A percentile compares a stretch with the other conserved stretches of the same genome.
These are phyloP conservation scores for Ennomos fuscantarius DNA, from an alignment of 2,888 invertebrate species.

Conservation along the genomic window DNA sequence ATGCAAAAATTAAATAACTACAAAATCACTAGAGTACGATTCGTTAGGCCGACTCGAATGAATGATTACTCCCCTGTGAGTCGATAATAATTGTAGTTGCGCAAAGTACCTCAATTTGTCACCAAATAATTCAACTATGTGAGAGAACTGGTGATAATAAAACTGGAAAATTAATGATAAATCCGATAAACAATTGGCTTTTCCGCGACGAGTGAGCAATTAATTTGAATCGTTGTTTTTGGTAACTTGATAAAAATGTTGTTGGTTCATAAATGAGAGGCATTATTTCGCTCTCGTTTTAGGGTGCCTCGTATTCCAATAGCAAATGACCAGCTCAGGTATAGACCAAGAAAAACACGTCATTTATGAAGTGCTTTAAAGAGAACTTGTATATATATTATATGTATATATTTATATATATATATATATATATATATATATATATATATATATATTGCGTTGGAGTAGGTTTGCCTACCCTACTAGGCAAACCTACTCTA, in stretches of 20 bases:
- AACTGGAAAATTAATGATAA: slow-evolving; percentile 4
- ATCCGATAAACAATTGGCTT: slow-evolving; percentile 5
- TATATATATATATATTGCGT: too few relatives aligned
- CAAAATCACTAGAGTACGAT: slow-evolving; percentile 31
- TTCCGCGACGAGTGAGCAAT: slow-evolving; percentile 1
- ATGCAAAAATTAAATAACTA: slow-evolving; percentile 27
- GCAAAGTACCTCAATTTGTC: slow-evolving; percentile 13
- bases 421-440: too few relatives aligned
- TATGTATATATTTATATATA: too few relatives aligned
- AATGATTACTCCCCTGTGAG: slow-evolving; percentile 40
- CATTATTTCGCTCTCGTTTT: too few relatives aligned
- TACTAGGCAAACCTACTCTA: too few relatives aligned
- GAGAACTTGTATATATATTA: too few relatives aligned
- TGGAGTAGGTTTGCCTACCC: too few relatives aligned
- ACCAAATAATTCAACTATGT: slow-evolving; percentile 11
- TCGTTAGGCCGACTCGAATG: slow-evolving; percentile 35
- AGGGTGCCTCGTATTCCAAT: too few relatives aligned
- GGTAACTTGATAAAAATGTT: background rate
- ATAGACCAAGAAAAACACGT: too few relatives aligned
- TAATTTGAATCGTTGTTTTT: slow-evolving; percentile 4
- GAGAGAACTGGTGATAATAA: slow-evolving; percentile 4
- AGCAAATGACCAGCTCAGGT: too few relatives aligned
- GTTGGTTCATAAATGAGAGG: background rate
- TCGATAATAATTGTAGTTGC: slow-evolving; percentile 28
- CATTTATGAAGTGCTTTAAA: too few relatives aligned